Base-by-base conservation (phyloP, 2,888 invertebrate genomes). In the Nudaria mundana region DNA sequence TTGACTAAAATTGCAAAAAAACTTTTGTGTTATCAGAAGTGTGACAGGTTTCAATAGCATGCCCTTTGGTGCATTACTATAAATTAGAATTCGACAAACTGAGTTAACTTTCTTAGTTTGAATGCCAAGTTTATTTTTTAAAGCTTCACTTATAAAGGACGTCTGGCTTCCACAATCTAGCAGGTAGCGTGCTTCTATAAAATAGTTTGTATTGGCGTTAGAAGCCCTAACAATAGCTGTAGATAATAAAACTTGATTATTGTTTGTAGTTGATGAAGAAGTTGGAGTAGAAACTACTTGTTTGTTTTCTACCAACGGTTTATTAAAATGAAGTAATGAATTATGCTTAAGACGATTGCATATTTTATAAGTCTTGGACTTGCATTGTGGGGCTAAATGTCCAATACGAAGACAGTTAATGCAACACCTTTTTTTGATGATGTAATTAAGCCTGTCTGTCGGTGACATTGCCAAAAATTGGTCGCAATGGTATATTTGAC, bases 301-400 rank as follows among this genome's bases (percentile, higher is more conserved):
- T 0, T 59, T 58, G 3, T 56, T 50, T 26, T 58, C 48, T 5
- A 26, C 54, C 4, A 59, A 11, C 32, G 59, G 56, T 25, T 48
- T 51, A 23, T 46, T 29, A 23, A 64, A 61, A 24, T 53, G 45
- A 3, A 53, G 44, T 30, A 61, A 45, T 0, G 31, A 53, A 7
- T 52, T 54, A 7, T 52, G 45, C 7, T 40, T 15, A n/a, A n/a
- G n/a, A 29, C 58, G 56, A 16, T 61, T 52, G 52, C 56, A 61
- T 33, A 56, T 54, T 3, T 20, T 12, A n/a, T 47, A 16, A 0
- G 56, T 53, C 8, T 13, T 14, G 13, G 6, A 40, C 10, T 55
- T 48, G 28, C 54, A 34, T 30, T 49, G 51, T 3, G 45, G 44
- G 1, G 47, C 35, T 8, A 56, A n/a, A 40, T 57, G 52, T 15